Evolutionary conservation across 2,888 invertebrate species (phyloP).

Genomic region (Plagodis dolabraria): DNA sequence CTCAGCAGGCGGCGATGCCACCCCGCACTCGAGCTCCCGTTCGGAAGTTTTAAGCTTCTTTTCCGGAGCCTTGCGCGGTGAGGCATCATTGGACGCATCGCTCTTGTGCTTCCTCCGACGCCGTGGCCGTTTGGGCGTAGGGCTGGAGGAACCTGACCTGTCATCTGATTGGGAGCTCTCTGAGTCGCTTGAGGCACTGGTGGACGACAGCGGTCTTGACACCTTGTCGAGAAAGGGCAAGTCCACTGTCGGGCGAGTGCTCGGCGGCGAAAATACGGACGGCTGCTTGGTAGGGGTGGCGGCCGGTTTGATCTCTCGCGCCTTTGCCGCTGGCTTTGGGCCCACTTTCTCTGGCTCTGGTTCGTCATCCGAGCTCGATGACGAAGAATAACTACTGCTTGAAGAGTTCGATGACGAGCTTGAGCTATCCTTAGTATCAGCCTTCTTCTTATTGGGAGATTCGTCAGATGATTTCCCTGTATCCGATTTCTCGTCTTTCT

Average conservation of each 20-base stretch:
- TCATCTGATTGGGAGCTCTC: slow-evolving; percentile 76
- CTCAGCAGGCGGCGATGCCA: slow-evolving; percentile 89
- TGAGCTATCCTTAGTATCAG: slow-evolving; percentile 68
- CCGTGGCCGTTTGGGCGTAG: slow-evolving; percentile 73
- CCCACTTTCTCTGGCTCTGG: slow-evolving; percentile 11
- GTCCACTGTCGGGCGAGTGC: slow-evolving; percentile 85
- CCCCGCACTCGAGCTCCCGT: slow-evolving; percentile 89
- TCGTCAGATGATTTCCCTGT: slow-evolving; percentile 68
- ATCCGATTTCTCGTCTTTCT: slow-evolving; percentile 65
- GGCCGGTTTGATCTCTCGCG: slow-evolving; percentile 73
- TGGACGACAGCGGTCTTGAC: slow-evolving; percentile 87
- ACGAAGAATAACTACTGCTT: slow-evolving; percentile 84
- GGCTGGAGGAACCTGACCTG: slow-evolving; percentile 70
- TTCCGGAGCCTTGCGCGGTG: slow-evolving; percentile 88
- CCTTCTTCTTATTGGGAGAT: slow-evolving; percentile 54
- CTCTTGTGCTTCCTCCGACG: slow-evolving; percentile 72
- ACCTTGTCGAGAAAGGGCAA: slow-evolving; percentile 93
- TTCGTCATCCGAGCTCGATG: slow-evolving; percentile 86
- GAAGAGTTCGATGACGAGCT: slow-evolving; percentile 83
- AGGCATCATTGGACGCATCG: slow-evolving; percentile 60
- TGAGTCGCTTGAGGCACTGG: slow-evolving; percentile 86
- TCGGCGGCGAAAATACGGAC: slow-evolving; percentile 76
- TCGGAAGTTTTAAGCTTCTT: slow-evolving; percentile 94
- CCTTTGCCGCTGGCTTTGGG: slow-evolving; percentile 69
- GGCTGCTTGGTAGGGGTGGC: slow-evolving; percentile 53